Base-by-base conservation (phyloP, 1,140 invertebrate genomes). In the Pogonomyrmex californicus region DNA sequence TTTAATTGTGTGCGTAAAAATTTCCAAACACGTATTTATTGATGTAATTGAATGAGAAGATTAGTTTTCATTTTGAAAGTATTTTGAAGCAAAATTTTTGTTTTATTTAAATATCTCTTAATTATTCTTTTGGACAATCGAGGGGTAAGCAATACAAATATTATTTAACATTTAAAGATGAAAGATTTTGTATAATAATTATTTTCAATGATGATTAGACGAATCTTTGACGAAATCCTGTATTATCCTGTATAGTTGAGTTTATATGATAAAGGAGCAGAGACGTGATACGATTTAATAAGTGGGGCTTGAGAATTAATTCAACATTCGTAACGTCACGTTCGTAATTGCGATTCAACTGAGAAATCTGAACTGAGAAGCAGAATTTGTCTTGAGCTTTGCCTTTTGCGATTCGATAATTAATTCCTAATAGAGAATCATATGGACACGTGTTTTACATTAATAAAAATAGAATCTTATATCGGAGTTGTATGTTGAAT, bases 121-220 rank as follows among this genome's bases (percentile, higher is more conserved):
- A 47, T 4, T 68, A n/a, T 30, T 14, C 23, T 47, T 47, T 47
- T 30, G 10, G 4, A 68, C 44, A 6, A 47, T 2, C 3, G 10
- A 63, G 47, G 36, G 6, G 30, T 23, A 23, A 65, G 76, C 75
- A 44, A 85, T 71, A 66, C 12, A 63, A 33, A 51, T n/a, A 12
- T 14, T 12, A 30, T 30, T 1, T 6, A 56, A 6, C 44, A 30
- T 49, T 49, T 68, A 49, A 30, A 49, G 5, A 9, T 0, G n/a
- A 47, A 6, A 63, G 12, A 36, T 49, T n/a, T 44, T 4, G 14
- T n/a, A 33, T 0, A 44, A 17, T 1, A 2, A 66, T 70, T 14
- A 14, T 68, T 10, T 47, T 47, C 2, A 44, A 68, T 70, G 17
- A 70, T 36, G 33, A 63, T 63, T 63, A 36, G 30, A 33, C 33